Percentiles rank a stretch among this genome's conserved stretches.
Evolutionary conservation across 2,113 vertebrate genomes (phyloP).

Genomic region (Pantherophis guttatus): DNA sequence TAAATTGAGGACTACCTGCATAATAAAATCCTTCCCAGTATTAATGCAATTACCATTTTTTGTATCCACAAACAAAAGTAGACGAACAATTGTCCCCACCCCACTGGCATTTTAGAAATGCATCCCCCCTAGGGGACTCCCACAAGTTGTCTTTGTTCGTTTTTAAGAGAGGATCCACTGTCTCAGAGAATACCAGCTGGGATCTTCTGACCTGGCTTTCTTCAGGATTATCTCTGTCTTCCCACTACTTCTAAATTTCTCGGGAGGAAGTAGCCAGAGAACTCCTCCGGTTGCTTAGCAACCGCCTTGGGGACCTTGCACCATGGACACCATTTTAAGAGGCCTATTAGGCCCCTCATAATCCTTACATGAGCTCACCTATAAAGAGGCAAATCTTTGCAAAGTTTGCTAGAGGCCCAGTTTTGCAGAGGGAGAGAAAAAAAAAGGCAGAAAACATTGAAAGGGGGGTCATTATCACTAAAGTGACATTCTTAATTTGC

Average conservation of each 20-base stretch:
- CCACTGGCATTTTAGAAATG: no score
- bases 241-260: not conserved
- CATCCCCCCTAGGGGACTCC: not conserved
- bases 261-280: fast-evolving
- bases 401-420: no score
- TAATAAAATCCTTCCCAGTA: not conserved
- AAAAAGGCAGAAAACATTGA: no score
- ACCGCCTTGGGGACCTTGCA: not conserved
- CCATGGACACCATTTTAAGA: not conserved
- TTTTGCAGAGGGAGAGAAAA: fast-evolving
- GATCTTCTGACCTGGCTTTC: not conserved
- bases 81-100: not conserved
- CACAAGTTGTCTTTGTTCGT: not conserved
- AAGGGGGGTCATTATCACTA: not conserved
- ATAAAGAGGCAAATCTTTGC: fast-evolving
- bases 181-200: not conserved
- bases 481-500: not conserved
- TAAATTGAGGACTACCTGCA: no score
- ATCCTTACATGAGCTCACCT: not conserved
- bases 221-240: not conserved
- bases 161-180: not conserved
- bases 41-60: not conserved
- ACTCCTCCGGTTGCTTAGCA: not conserved
- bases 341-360: not conserved
- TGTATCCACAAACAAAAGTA: not conserved